These are phyloP conservation scores for Picus viridis DNA, from an alignment of 2,797 vertebrate genomes.

Conservation along the genomic window DNA sequence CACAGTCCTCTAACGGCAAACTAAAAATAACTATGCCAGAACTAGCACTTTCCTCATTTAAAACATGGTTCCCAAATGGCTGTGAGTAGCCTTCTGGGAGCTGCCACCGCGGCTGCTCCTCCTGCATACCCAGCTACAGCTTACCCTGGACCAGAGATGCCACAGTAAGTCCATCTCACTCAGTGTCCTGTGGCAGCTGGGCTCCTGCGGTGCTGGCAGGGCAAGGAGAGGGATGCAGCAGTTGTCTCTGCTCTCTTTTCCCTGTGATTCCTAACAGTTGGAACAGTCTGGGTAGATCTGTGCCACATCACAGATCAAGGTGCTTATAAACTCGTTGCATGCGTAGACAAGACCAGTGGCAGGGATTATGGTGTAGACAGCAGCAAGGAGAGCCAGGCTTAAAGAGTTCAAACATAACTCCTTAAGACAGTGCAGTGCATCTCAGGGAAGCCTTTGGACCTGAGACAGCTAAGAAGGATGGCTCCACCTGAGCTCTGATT, in stretches of 20 bases:
- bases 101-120: background rate
- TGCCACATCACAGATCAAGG: too few species aligned
- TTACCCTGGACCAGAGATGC: background rate
- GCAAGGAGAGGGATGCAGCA: background rate
- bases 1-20: conserved; percentile 31
- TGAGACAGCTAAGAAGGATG: background rate
- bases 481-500: background rate
- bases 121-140: background rate
- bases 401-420: conserved; percentile 18
- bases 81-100: conserved; percentile 22
- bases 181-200: background rate
- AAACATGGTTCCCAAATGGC: conserved; percentile 37
- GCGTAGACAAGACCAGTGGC: background rate
- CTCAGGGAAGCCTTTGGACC: background rate
- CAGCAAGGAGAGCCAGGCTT: background rate
- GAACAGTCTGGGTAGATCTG: background rate
- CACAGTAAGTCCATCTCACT: background rate
- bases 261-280: background rate
- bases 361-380: background rate
- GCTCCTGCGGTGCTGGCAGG: background rate
- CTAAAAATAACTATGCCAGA: conserved; percentile 60
- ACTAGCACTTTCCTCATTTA: conserved; percentile 46
- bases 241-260: background rate
- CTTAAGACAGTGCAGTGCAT: background rate
- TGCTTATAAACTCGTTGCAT: background rate